Percentiles rank a stretch among this genome's conserved stretches.
Conservation (phyloP, 2,888 invertebrate species). For the Heteropelma amictum region DNA sequence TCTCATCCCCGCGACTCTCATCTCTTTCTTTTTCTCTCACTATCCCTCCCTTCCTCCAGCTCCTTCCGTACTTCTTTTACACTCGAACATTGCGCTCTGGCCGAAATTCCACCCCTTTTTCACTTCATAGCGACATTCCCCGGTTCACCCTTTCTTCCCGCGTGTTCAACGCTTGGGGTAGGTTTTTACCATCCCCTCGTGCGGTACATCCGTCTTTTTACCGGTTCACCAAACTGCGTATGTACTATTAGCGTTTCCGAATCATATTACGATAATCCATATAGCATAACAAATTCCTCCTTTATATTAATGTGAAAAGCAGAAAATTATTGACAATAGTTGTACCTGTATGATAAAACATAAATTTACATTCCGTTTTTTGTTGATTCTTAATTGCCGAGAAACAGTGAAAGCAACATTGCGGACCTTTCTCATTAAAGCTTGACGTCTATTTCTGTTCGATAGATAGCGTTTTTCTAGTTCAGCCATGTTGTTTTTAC, state of each 20-base stretch:
- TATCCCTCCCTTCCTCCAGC: constrained; percentile 64
- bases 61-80: constrained; percentile 67
- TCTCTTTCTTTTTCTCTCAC: constrained; percentile 67
- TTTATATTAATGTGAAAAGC: neutral
- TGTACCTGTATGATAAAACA: too few relatives aligned
- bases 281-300: neutral
- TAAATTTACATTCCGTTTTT: neutral
- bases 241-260: too few relatives aligned
- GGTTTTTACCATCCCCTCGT: constrained; percentile 65
- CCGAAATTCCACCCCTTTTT: constrained; percentile 41
- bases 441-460: neutral
- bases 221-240: constrained; percentile 24
- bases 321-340: too few relatives aligned
- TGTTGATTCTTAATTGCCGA: neutral
- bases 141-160: constrained; percentile 49
- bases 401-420: neutral
- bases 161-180: constrained; percentile 65
- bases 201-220: constrained; percentile 26
- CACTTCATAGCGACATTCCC: constrained; percentile 9
- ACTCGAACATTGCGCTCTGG: constrained; percentile 62
- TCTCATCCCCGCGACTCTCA: constrained; percentile 68
- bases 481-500: constrained; percentile 34
- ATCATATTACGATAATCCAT: too few relatives aligned
- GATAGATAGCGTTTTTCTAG: neutral
- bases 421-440: neutral